phyloP scores from a whole-genome alignment of 2,113 vertebrate genomes.

The Turnix velox region DNA sequence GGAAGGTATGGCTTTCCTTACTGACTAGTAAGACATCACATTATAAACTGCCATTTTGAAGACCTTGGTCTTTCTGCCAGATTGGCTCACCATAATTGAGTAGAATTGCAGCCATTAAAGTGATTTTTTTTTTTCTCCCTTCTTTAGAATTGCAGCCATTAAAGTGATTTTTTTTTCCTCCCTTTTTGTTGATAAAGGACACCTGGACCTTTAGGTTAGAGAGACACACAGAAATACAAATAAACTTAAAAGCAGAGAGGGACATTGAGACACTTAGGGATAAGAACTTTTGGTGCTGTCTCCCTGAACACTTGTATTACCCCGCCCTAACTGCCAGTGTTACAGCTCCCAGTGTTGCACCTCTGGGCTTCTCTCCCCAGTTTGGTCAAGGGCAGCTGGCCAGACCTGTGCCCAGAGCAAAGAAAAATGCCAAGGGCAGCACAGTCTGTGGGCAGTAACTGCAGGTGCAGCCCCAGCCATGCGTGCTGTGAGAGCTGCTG shows the following conservation, averaged over 20 bases:
- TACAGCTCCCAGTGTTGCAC: not conserved
- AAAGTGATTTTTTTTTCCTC: not conserved
- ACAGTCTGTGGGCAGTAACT: not conserved
- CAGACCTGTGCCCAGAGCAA: too few relatives aligned
- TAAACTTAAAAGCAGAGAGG: not conserved
- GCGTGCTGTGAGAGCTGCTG: not conserved
- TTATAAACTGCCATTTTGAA: not conserved
- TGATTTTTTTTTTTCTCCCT: not conserved
- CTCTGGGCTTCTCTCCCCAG: not conserved
- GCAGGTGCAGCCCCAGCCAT: rapidly evolving
- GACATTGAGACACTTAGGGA: not conserved
- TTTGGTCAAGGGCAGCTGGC: not conserved
- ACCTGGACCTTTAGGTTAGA: not conserved
- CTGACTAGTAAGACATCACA: not conserved
- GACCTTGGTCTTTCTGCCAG: conserved; percentile 15
- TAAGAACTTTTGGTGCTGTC: not conserved
- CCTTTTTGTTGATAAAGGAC: not conserved
- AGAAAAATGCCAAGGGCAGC: too few relatives aligned
- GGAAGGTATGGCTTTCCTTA: not conserved
- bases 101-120: not conserved
- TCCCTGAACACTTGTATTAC: not conserved
- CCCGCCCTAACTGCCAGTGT: not conserved
- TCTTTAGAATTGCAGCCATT: not conserved
- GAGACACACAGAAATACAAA: not conserved
- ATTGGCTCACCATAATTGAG: not conserved